Evolutionary conservation across 2,888 invertebrate species (phyloP).

Genomic region (Cinara cedri): DNA sequence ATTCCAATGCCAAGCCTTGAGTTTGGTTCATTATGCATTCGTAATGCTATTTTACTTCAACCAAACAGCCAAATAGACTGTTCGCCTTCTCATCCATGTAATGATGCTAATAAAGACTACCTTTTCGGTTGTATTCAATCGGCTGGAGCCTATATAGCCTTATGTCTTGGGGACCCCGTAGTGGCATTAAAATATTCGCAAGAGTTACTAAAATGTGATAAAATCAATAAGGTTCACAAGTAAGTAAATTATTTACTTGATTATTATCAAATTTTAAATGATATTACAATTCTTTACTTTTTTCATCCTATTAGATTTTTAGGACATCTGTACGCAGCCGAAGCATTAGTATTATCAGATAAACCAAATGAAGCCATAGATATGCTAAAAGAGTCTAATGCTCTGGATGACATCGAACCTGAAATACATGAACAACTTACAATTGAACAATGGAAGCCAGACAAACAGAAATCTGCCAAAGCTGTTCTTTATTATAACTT

Average conservation of each 20-base stretch:
- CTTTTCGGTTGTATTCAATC: conserved; percentile 72
- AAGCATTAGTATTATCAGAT: conserved; percentile 82
- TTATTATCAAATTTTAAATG: background rate
- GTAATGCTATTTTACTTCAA: conserved; percentile 79
- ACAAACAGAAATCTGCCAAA: conserved; percentile 70
- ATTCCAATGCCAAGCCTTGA: conserved; percentile 87
- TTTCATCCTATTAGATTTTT: conserved; percentile 68
- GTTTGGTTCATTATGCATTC: conserved; percentile 86
- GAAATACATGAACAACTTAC: conserved; percentile 57
- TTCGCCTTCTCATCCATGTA: conserved; percentile 58
- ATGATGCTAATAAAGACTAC: conserved; percentile 59
- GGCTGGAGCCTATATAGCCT: conserved; percentile 81
- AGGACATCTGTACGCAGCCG: conserved; percentile 88
- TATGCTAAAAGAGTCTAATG: conserved; percentile 70
- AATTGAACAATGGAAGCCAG: conserved; percentile 69
- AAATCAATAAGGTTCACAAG: conserved; percentile 75
- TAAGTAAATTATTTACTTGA: conserved; percentile 62
- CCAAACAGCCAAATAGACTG: conserved; percentile 58
- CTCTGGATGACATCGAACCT: conserved; percentile 57
- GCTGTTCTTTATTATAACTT: conserved; percentile 80
- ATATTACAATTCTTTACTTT: conserved; percentile 40
- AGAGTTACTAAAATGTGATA: conserved; percentile 74
- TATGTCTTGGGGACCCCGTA: conserved; percentile 84
- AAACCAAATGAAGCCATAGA: conserved; percentile 82
- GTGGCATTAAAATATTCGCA: conserved; percentile 80